Percentiles rank a stretch among this genome's conserved stretches.
Evolutionary conservation across 2,888 invertebrate species (phyloP).

Genomic region (Geophilus truncorum): DNA sequence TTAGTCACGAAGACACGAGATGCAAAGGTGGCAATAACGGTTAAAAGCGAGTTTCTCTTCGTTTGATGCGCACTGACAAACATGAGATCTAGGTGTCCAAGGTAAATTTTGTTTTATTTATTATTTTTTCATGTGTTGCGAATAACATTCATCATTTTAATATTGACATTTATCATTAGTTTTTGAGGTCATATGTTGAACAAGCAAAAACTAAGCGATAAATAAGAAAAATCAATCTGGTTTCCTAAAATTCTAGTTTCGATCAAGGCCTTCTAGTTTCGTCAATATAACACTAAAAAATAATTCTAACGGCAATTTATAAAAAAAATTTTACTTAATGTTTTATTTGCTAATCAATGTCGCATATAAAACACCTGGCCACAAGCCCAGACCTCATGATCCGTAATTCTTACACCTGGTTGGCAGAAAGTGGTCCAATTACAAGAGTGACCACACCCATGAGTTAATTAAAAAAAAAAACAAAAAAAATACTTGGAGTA

Average conservation of each 20-base stretch:
- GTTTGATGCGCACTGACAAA: background rate
- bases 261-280: no score
- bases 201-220: no score
- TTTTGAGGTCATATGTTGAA: no score
- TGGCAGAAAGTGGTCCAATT: constrained; percentile 27
- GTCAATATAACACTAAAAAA: no score
- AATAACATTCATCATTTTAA: background rate
- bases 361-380: background rate
- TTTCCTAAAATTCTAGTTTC: no score
- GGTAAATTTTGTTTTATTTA: background rate
- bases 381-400: background rate
- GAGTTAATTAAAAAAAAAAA: background rate
- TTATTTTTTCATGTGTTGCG: background rate
- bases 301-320: no score
- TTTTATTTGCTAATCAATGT: background rate
- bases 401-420: background rate
- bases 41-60: background rate
- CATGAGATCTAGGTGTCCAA: background rate
- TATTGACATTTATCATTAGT: background rate
- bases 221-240: no score
- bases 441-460: constrained; percentile 21
- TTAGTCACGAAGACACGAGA: background rate
- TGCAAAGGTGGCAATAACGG: background rate
- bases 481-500: background rate
- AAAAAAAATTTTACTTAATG: background rate